Evolutionary conservation across 2,888 invertebrate genomes (phyloP).

Genomic region (Phalera bucephala): DNA sequence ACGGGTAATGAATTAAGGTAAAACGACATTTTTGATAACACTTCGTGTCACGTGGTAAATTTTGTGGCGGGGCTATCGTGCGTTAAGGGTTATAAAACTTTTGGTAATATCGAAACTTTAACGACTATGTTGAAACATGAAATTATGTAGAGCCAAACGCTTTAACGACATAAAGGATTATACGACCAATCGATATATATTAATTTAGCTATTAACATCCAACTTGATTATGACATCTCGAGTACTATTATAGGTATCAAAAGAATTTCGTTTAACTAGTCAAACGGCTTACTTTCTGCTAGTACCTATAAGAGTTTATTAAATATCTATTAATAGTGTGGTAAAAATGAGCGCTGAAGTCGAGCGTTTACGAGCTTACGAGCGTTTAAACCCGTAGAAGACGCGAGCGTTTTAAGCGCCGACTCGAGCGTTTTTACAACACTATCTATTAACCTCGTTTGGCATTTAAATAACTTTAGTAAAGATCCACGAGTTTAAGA

Average conservation of each 20-base stretch:
- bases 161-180: neutral
- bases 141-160: neutral
- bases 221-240: conserved; percentile 24
- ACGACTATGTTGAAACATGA: neutral
- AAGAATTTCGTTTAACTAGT: conserved; percentile 36
- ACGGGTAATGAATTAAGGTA: conserved; percentile 3
- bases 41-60: conserved; percentile 2
- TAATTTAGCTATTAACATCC: conserved; percentile 2
- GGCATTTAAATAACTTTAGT: conserved; percentile 1
- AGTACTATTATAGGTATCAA: conserved; percentile 14
- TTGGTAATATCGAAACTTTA: neutral
- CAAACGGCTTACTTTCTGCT: conserved; percentile 17
- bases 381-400: no score
- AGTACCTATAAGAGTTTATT: conserved; percentile 3
- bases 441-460: neutral
- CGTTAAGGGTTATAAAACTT: conserved; percentile 1
- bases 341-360: no score
- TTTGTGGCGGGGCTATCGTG: neutral
- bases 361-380: no score
- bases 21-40: conserved; percentile 14
- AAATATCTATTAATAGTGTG: no score
- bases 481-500: neutral
- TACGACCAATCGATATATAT: neutral
- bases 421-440: no score
- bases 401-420: no score